Evolutionary conservation across 2,888 invertebrate species (phyloP).

Genomic region (Melanophora roralis): DNA sequence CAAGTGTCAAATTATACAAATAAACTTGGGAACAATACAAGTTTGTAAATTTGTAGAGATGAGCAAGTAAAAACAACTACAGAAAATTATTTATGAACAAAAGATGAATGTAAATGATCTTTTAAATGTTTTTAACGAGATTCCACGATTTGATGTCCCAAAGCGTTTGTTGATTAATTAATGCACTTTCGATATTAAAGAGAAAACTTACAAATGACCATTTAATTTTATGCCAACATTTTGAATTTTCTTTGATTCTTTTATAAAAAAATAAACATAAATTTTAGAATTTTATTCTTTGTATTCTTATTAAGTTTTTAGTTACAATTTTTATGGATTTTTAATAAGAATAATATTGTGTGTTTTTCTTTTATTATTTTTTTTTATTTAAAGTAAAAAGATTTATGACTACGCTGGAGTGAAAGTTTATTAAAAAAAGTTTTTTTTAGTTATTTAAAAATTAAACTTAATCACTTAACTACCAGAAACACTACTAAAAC

Average conservation of each 20-base stretch:
- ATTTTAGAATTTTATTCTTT: neutral
- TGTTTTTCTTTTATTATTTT: neutral
- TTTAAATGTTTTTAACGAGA: slow-evolving; percentile 24
- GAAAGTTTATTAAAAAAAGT: no score
- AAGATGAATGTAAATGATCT: neutral
- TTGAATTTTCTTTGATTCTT: no score
- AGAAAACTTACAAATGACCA: neutral
- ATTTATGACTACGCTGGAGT: no score
- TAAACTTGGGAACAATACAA: neutral
- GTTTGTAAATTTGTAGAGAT: no score
- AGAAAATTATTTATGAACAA: no score
- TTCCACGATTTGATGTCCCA: slow-evolving; percentile 26
- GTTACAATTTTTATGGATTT: slow-evolving; percentile 13
- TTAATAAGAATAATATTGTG: neutral
- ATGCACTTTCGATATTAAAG: slow-evolving; percentile 9
- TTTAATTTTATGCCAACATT: slow-evolving; percentile 31
- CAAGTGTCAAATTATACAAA: slow-evolving; percentile 55
- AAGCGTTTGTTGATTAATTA: slow-evolving; percentile 34
- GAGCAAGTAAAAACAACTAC: no score
- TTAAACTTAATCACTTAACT: no score
- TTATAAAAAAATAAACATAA: no score
- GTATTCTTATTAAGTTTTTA: slow-evolving; percentile 11
- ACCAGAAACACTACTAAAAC: no score
- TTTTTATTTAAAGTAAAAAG: slow-evolving; percentile 15
- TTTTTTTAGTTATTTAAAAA: no score